Base-by-base conservation (phyloP, 1,140 invertebrate genomes). In the Neelides sp. region DNA sequence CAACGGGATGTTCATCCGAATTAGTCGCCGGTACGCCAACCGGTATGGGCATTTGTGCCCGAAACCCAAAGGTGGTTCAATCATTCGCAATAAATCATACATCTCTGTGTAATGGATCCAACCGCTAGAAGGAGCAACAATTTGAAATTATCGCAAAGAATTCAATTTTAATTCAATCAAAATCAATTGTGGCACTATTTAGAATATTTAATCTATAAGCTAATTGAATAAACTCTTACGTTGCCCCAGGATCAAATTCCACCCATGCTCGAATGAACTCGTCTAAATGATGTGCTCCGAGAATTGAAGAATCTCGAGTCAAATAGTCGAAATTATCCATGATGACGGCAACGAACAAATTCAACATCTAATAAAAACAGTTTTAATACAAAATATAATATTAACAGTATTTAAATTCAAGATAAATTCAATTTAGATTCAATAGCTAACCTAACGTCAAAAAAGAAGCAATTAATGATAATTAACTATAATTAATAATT, bases 241-340 rank as follows among this genome's bases (percentile, higher is more conserved):
- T n/a, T n/a, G n/a, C n/a, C n/a, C n/a, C n/a, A n/a, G n/a, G n/a
- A n/a, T n/a, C n/a, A n/a, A 3, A 77, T 48, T 78, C 74, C n/a
- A 74, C 72, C 76, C 77, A 79, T 5, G 73, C 72, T 44, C 74
- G 55, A 22, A 72, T 72, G 55, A 74, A 78, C 61, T 79, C 77
- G 57, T 78, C 77, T 19, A 78, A 61, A 66, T 78, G 76, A 68
- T 78, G 76, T 4, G 77, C 74, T 8, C 77, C 77, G 2, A 79
- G 63, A 56, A 78, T 79, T n/a, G 72, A 75, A 3, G 70, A 74
- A 56, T 78, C 76, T 42, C 77, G 61, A 4, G 76, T 78, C 37
- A 79, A 61, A 62, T 78, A 79, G 61, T 79, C 77, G 65, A 79
- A 78, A 62, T 79, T 78, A 61, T 78, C 77, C 77, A 79, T 78